Percentiles rank a stretch among this genome's conserved stretches.
These are phyloP conservation scores for Atrichornis clamosus DNA, from an alignment of 2,113 vertebrate species.

Conservation along the genomic window DNA sequence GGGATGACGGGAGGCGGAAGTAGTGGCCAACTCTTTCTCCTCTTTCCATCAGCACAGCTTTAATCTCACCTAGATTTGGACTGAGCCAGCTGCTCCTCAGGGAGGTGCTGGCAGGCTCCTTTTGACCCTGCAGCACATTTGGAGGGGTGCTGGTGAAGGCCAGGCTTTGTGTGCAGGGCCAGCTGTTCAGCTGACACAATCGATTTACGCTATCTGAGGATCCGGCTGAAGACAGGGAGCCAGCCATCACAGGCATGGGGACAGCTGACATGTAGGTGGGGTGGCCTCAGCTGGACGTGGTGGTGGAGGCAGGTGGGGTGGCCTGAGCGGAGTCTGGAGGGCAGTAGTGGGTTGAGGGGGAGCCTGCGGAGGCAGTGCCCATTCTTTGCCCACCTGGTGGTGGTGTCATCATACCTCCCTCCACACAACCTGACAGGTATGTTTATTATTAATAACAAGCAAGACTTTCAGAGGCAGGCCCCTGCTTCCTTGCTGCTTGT, in stretches of 20 bases:
- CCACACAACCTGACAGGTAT: not conserved
- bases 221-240: not conserved
- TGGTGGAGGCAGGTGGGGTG: not conserved
- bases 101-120: not conserved
- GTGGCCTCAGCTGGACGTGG: not conserved
- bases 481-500: not conserved
- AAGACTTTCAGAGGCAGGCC: not conserved
- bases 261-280: not conserved
- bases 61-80: not conserved
- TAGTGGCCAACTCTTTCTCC: not conserved
- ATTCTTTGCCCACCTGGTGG: not conserved
- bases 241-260: not conserved
- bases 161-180: fast-evolving
- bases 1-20: not conserved
- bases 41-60: not conserved
- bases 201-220: fast-evolving
- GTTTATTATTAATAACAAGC: not conserved
- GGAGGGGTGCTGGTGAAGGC: not conserved
- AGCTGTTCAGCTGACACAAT: conserved; percentile 9
- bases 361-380: not conserved
- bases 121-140: not conserved
- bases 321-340: fast-evolving
- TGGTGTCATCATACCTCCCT: not conserved
- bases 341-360: fast-evolving
- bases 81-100: not conserved